phyloP scores from a whole-genome alignment of 2,888 invertebrate species.

The Glaucopsyche alexis region DNA sequence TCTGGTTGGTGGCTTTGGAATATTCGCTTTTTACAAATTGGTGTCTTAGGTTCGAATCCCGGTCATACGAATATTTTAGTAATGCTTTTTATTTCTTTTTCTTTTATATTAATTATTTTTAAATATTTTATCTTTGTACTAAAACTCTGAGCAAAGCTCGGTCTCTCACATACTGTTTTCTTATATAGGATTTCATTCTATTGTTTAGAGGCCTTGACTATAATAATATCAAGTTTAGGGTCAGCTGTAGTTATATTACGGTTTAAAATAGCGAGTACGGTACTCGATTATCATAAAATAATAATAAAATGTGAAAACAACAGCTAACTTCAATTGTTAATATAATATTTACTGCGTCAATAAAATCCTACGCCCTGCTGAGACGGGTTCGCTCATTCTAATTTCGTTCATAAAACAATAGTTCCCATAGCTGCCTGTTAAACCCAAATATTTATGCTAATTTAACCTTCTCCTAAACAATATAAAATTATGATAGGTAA shows the following conservation, averaged over 20 bases:
- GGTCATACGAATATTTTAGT: too few relatives aligned
- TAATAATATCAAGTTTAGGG: background rate
- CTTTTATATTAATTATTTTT: too few relatives aligned
- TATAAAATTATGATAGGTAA: background rate
- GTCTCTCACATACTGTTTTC: too few relatives aligned
- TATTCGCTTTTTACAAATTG: background rate
- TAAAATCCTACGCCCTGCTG: slow-evolving; percentile 20
- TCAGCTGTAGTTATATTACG: slow-evolving; percentile 12
- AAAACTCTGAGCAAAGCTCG: too few relatives aligned
- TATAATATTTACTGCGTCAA: slow-evolving; percentile 17
- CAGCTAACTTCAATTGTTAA: slow-evolving; percentile 21
- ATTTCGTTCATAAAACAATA: slow-evolving; percentile 26
- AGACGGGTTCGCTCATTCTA: background rate
- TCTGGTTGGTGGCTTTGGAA: too few relatives aligned
- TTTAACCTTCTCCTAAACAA: background rate
- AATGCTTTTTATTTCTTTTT: too few relatives aligned
- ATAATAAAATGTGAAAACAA: slow-evolving; percentile 24
- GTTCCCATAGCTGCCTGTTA: background rate
- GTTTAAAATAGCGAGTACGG: background rate
- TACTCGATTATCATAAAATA: slow-evolving; percentile 18
- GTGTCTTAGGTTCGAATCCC: background rate
- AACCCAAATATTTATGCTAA: slow-evolving; percentile 21
- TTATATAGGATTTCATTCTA: too few relatives aligned
- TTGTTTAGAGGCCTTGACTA: background rate
- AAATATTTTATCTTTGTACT: too few relatives aligned